phyloP scores from a whole-genome alignment of 2,888 invertebrate genomes.

The Xanthia icteritia region DNA sequence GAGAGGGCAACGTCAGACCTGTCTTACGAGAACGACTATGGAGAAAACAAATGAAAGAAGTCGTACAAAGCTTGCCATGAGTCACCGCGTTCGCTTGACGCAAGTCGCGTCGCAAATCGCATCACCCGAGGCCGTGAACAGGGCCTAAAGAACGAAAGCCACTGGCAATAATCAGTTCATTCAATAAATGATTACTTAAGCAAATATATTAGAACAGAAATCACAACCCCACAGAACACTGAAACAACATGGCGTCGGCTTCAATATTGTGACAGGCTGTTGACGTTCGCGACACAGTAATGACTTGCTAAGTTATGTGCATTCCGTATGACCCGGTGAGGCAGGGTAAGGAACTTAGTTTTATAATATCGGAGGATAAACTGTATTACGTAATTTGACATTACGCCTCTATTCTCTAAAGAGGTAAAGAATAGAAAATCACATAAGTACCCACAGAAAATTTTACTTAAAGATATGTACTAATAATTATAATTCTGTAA shows the following conservation, averaged over 20 bases:
- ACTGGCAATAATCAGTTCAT: background rate
- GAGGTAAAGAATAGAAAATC: too few species aligned
- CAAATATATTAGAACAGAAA: slow-evolving; percentile 13
- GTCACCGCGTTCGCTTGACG: background rate
- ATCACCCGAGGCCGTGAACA: too few species aligned
- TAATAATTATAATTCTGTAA: too few species aligned
- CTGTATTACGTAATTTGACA: background rate
- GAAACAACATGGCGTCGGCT: slow-evolving; percentile 22
- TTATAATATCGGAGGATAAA: background rate
- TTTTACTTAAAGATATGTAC: too few species aligned
- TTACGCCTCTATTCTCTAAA: background rate
- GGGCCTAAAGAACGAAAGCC: background rate
- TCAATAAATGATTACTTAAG: background rate
- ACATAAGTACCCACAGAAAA: too few species aligned
- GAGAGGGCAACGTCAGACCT: too few species aligned
- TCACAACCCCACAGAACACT: background rate
- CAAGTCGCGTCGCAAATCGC: too few species aligned
- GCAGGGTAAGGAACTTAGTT: slow-evolving; percentile 4
- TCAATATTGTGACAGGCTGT: slow-evolving; percentile 45
- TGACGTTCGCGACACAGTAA: slow-evolving; percentile 33
- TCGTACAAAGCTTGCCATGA: background rate
- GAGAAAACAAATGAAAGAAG: background rate
- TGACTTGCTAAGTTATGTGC: slow-evolving; percentile 55
- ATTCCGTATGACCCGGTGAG: slow-evolving; percentile 21
- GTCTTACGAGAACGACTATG: background rate